Conservation (phyloP, 1,140 invertebrate genomes). For the Pristionchus pacificus region DNA sequence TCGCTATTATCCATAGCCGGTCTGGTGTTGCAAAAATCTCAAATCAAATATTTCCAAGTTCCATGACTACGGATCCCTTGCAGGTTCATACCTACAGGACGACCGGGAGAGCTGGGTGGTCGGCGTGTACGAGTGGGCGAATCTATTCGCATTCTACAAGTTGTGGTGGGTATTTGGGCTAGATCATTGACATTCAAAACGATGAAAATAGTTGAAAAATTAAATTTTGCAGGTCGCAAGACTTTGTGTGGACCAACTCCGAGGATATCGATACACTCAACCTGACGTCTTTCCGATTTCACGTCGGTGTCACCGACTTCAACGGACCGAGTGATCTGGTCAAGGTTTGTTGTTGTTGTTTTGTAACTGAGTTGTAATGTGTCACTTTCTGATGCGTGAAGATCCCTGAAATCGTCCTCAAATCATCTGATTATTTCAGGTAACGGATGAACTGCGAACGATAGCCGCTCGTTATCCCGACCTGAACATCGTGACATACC, state of each 20-base stretch:
- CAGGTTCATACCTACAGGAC: conserved; percentile 44
- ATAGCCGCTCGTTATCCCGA: conserved; percentile 72
- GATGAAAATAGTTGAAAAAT: conserved; percentile 2
- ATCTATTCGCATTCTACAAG: conserved; percentile 56
- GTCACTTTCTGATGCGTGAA: too few species aligned
- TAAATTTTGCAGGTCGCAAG: conserved; percentile 45
- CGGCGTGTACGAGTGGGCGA: conserved; percentile 55
- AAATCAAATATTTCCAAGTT: too few species aligned
- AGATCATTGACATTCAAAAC: conserved; percentile 23
- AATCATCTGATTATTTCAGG: conserved; percentile 1
- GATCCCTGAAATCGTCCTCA: conserved; percentile 3
- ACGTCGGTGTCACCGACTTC: conserved; percentile 53
- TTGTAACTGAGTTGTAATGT: too few species aligned
- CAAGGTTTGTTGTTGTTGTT: too few species aligned
- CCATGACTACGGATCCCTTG: neutral
- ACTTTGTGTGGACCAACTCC: conserved; percentile 49
- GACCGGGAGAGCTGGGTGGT: conserved; percentile 51
- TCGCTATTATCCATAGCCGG: too few species aligned
- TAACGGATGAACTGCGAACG: conserved; percentile 65
- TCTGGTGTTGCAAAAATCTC: too few species aligned
- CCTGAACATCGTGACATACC: conserved; percentile 81
- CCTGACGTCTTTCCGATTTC: conserved; percentile 51
- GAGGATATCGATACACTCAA: conserved; percentile 37
- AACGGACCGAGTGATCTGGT: conserved; percentile 53
- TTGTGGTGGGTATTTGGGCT: conserved; percentile 38